Evolutionary conservation across 2,888 invertebrate genomes (phyloP).

Genomic region (Oscheius sp.): DNA sequence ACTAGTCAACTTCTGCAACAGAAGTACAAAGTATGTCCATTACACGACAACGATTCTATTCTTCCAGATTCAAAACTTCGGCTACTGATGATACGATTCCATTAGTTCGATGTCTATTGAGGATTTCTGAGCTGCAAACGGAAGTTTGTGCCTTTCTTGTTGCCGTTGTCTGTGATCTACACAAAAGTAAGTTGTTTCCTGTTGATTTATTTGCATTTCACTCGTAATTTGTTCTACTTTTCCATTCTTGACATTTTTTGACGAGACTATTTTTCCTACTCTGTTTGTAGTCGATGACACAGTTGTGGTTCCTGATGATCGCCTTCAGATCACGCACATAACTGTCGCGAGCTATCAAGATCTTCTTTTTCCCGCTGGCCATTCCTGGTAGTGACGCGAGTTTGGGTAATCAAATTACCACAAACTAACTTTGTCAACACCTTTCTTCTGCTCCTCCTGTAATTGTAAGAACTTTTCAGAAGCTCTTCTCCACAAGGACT

Average conservation of each 20-base stretch:
- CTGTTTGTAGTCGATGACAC: conserved; percentile 61
- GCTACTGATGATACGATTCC: background rate
- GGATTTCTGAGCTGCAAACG: conserved; percentile 22
- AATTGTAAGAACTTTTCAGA: conserved; percentile 23
- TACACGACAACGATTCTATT: background rate
- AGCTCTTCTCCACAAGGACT: conserved; percentile 29
- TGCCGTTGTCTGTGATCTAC: conserved; percentile 14
- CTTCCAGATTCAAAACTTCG: conserved; percentile 9
- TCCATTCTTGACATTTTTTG: conserved; percentile 34
- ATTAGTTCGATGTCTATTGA: conserved; percentile 26
- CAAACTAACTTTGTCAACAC: background rate
- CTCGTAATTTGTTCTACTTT: background rate
- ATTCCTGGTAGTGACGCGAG: background rate
- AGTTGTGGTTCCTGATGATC: conserved; percentile 46
- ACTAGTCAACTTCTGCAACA: conserved; percentile 40
- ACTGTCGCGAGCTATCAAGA: background rate
- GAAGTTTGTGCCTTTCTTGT: conserved; percentile 34
- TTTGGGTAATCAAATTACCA: background rate
- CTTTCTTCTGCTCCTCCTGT: background rate
- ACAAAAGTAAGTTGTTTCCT: conserved; percentile 24
- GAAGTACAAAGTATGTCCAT: conserved; percentile 34
- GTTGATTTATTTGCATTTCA: background rate
- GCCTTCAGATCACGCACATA: conserved; percentile 36
- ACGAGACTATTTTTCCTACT: conserved; percentile 51
- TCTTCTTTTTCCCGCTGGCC: background rate